Percentiles rank a stretch among this genome's conserved stretches.
phyloP scores from a whole-genome alignment of 2,888 invertebrate genomes.

The Nomada flava region DNA sequence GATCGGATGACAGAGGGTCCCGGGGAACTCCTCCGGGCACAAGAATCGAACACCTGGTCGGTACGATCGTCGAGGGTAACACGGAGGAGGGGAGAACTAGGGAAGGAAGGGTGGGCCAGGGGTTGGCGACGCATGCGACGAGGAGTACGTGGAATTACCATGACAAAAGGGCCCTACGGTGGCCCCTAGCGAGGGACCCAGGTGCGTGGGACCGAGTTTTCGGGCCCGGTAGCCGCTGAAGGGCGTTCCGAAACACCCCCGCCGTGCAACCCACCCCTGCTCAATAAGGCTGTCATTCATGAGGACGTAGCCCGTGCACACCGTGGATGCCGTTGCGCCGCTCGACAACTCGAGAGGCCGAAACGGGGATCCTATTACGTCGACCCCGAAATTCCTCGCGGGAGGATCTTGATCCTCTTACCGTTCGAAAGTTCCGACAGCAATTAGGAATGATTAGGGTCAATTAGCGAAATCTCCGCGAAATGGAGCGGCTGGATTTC shows the following conservation, averaged over 20 bases:
- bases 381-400: slow-evolving; percentile 42
- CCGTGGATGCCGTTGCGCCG: slow-evolving; percentile 1
- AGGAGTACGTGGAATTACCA: slow-evolving; percentile 75
- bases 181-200: slow-evolving; percentile 77
- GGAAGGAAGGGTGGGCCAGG: slow-evolving; percentile 53
- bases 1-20: slow-evolving; percentile 79
- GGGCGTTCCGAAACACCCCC: slow-evolving; percentile 81
- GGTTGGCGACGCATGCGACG: slow-evolving; percentile 49
- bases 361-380: slow-evolving; percentile 53
- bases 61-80: slow-evolving; percentile 67
- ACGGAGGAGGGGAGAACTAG: slow-evolving; percentile 43
- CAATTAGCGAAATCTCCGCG: slow-evolving; percentile 49
- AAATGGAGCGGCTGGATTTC: neutral
- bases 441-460: slow-evolving; percentile 58
- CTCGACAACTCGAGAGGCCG: slow-evolving; percentile 13
- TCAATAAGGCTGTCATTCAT: slow-evolving; percentile 66
- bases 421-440: slow-evolving; percentile 30
- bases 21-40: slow-evolving; percentile 72
- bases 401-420: slow-evolving; percentile 56
- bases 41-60: slow-evolving; percentile 81
- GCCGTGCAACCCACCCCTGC: slow-evolving; percentile 71
- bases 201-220: slow-evolving; percentile 82
- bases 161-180: slow-evolving; percentile 79
- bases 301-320: slow-evolving; percentile 20
- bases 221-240: slow-evolving; percentile 78